Conservation (phyloP, 2,888 invertebrate species). For the Andrena chrysosceles region DNA sequence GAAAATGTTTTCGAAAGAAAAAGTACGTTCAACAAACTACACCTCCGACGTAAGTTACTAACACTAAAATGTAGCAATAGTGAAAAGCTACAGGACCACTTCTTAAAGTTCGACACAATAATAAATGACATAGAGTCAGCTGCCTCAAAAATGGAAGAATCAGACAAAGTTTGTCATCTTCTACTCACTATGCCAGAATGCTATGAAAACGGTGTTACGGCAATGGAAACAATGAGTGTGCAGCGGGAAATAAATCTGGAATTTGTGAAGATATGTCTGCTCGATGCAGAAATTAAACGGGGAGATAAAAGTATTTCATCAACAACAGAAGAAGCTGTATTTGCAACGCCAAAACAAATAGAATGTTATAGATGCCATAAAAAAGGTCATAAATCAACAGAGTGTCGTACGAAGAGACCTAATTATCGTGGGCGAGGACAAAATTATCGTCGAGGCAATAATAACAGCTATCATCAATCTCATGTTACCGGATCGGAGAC, state of each 20-base stretch:
- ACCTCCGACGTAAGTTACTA: neutral
- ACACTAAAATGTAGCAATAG: neutral
- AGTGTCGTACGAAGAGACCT: neutral
- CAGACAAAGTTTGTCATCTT: neutral
- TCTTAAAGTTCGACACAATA: conserved; percentile 2
- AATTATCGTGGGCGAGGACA: too few species aligned
- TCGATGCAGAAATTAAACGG: neutral
- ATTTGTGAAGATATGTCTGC: neutral
- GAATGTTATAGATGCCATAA: neutral
- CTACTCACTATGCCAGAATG: neutral
- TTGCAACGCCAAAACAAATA: neutral
- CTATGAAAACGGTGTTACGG: neutral
- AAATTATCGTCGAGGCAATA: too few species aligned
- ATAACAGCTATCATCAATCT: too few species aligned
- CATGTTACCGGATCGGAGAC: neutral
- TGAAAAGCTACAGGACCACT: neutral
- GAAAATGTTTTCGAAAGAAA: neutral
- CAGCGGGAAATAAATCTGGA: conserved; percentile 1
- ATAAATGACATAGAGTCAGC: neutral
- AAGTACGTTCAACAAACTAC: neutral
- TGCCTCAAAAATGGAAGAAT: neutral
- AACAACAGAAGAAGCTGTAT: neutral
- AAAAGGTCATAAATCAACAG: too few species aligned
- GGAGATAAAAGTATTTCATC: neutral
- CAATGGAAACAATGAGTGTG: neutral